Evolutionary conservation across 2,888 invertebrate genomes (phyloP).

Genomic region (Nycteola revayana): DNA sequence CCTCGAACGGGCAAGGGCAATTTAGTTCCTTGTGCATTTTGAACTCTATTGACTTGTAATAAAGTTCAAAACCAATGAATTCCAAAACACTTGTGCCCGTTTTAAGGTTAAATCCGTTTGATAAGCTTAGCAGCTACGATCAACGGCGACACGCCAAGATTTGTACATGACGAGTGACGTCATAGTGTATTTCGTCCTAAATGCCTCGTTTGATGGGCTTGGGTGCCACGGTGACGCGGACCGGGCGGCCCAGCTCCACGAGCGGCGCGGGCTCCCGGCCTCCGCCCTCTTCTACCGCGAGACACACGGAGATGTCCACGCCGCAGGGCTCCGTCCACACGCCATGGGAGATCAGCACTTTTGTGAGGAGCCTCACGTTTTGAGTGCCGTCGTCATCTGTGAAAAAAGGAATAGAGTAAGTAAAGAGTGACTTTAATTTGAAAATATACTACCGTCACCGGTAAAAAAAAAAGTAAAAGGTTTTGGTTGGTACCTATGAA

Average conservation of each 20-base stretch:
- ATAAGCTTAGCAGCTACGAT: constrained; percentile 51
- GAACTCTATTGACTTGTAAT: too few species aligned
- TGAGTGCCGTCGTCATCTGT: constrained; percentile 79
- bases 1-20: too few species aligned
- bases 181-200: constrained; percentile 34
- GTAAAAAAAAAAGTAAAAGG: too few species aligned
- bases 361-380: constrained; percentile 89
- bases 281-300: constrained; percentile 84
- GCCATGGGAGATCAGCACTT: constrained; percentile 93
- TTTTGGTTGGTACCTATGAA: too few species aligned
- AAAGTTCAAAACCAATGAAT: too few species aligned
- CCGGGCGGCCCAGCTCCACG: constrained; percentile 92
- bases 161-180: constrained; percentile 94
- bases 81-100: too few species aligned
- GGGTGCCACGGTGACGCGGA: constrained; percentile 92
- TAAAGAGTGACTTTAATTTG: too few species aligned
- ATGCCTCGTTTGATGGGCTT: constrained; percentile 93
- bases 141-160: constrained; percentile 90
- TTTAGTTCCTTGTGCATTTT: too few species aligned
- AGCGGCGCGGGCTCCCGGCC: constrained; percentile 69
- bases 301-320: constrained; percentile 91
- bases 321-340: constrained; percentile 96
- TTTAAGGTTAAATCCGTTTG: too few species aligned
- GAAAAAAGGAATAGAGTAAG: too few species aligned
- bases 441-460: too few species aligned